Percentiles rank a stretch among this genome's conserved stretches.
Evolutionary conservation across 2,113 vertebrate genomes (phyloP).

Genomic region (Anser brachyrhynchus): DNA sequence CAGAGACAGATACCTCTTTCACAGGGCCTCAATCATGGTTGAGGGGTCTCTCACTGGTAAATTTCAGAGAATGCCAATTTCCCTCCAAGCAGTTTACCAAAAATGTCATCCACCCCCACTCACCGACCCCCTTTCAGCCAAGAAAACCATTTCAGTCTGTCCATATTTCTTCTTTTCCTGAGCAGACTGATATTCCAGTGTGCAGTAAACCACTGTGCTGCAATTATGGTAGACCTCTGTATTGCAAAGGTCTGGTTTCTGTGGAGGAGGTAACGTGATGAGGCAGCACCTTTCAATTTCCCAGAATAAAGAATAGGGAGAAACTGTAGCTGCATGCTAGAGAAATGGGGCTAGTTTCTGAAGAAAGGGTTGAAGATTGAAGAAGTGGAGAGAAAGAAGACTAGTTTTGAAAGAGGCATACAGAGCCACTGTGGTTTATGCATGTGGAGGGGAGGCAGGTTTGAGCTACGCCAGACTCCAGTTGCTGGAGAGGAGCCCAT

Average conservation of each 20-base stretch:
- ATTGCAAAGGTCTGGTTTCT: background rate
- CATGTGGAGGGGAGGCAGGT: background rate
- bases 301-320: fast-evolving
- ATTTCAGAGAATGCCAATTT: background rate
- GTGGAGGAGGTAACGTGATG: background rate
- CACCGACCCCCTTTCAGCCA: background rate
- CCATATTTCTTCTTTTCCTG: background rate
- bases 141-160: background rate
- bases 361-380: background rate
- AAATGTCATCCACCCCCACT: background rate
- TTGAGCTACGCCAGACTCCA: background rate
- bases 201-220: no score
- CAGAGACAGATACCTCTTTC: fast-evolving
- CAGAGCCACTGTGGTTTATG: background rate
- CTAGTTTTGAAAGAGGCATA: fast-evolving
- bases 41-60: background rate
- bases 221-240: background rate
- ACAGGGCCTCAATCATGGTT: fast-evolving
- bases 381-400: background rate
- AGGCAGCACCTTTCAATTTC: background rate
- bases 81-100: background rate
- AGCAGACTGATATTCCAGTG: background rate
- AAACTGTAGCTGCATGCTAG: background rate
- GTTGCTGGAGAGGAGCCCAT: background rate
- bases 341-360: background rate